phyloP scores from a whole-genome alignment of 2,797 vertebrate species.

The Sebastes vulpes region DNA sequence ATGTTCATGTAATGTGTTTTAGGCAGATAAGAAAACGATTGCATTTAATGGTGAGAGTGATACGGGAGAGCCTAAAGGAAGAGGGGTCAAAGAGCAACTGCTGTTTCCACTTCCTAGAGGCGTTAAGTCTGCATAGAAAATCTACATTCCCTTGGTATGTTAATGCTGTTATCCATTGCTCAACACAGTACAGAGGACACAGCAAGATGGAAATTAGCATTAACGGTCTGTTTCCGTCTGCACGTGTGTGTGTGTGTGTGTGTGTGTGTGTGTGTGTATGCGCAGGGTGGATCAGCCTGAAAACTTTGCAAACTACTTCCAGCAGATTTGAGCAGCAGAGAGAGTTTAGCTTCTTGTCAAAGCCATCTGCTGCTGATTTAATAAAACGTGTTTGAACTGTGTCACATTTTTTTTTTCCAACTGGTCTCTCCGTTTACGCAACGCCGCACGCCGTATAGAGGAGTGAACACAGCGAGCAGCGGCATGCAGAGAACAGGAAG shows the following conservation, averaged over 20 bases:
- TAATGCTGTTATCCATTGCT: neutral
- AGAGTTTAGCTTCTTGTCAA: conserved; percentile 35
- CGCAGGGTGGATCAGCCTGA: neutral
- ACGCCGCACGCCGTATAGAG: neutral
- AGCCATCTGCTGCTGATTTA: conserved; percentile 54
- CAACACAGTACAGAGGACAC: neutral
- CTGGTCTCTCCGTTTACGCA: conserved; percentile 20
- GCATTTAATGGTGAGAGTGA: conserved; percentile 9
- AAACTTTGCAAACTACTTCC: conserved; percentile 35
- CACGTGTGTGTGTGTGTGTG: neutral
- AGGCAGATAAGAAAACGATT: neutral
- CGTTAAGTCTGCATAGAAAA: neutral
- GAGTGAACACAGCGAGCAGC: neutral
- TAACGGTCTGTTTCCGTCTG: neutral
- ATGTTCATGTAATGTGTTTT: conserved; percentile 14
- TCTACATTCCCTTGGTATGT: neutral
- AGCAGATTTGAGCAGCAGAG: conserved; percentile 20
- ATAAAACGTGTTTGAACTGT: conserved; percentile 46
- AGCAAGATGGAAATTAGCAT: neutral
- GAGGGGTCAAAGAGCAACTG: neutral
- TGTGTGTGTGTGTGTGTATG: no score
- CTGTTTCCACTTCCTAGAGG: neutral
- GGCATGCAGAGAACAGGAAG: neutral
- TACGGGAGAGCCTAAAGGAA: neutral
- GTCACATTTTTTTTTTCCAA: conserved; percentile 1